These are phyloP conservation scores for Coryphaenoides rupestris DNA, from an alignment of 2,113 vertebrate genomes.

Conservation along the genomic window DNA sequence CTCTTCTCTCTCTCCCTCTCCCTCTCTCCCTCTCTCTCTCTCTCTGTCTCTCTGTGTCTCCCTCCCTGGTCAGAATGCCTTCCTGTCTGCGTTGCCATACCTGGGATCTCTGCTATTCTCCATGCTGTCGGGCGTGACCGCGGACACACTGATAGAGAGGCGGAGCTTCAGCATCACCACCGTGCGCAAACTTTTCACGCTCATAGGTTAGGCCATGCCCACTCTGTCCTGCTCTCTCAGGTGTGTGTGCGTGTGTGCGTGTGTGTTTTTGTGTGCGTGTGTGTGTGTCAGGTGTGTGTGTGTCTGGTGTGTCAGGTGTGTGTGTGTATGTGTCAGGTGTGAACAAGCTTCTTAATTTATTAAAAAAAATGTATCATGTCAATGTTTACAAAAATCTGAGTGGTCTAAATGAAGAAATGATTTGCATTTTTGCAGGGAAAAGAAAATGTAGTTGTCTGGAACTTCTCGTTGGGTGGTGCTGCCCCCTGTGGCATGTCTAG, in stretches of 20 bases:
- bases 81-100: slow-evolving; percentile 74
- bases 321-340: background rate
- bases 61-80: slow-evolving; percentile 58
- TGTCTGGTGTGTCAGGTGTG: background rate
- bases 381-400: too few species aligned
- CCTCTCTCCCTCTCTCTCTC: background rate
- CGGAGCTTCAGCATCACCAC: slow-evolving; percentile 58
- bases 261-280: background rate
- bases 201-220: slow-evolving; percentile 52
- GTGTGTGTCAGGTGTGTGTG: background rate
- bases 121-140: slow-evolving; percentile 53
- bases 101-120: slow-evolving; percentile 59
- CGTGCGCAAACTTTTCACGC: slow-evolving; percentile 76
- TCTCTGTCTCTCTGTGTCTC: background rate
- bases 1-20: background rate
- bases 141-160: slow-evolving; percentile 70
- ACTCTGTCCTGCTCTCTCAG: background rate
- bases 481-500: slow-evolving; percentile 4
- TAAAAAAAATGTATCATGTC: too few species aligned
- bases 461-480: background rate
- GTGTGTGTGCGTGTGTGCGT: background rate
- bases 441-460: background rate
- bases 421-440: too few species aligned
- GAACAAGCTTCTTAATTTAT: too few species aligned
- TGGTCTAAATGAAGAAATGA: too few species aligned